Base-by-base conservation (phyloP, 2,888 invertebrate species). In the Heteropelma amictum region DNA sequence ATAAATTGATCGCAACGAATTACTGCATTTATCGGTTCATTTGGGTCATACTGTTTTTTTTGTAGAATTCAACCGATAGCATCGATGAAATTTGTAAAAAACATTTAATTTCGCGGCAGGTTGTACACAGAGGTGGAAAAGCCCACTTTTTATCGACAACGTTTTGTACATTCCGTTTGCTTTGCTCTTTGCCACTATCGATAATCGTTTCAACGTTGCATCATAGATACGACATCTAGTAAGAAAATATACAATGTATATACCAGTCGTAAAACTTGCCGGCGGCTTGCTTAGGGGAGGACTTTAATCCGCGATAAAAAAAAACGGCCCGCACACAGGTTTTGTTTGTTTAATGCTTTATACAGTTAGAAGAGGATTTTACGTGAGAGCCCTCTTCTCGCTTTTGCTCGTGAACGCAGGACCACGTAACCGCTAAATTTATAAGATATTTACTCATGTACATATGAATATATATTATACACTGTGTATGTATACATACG, bases 311-410 rank as follows among this genome's bases (percentile, higher is more conserved):
- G 38, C 60, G 74, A 74, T 68, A 68, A 72, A 70, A 71, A 60
- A 61, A 58, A 51, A 38, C 49, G 65, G 42, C 54, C 54, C 71
- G 42, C 38, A 33, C 67, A 60, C 68, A 71, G 77, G 71, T 77
- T 72, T 75, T 77, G 75, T 77, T 77, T 77, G 72, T 61, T 69
- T 54, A 69, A 71, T 51, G 75, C 68, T 74, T 77, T 77, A n/a
- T n/a, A 77, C 47, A 75, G 72, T 75, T 77, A 69, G 72, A 72
- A 77, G 75, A 72, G 75, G 77, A 75, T 75, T 77, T 60, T 33
- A 49, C 60, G 53, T 58, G 49, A 21, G 64, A 53, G 51, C 40
- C 60, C 51, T 56, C 33, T 28, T 40, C 23, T 33, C 38, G 26
- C 28, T 40, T 28, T 35, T 12, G 38, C 35, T 35, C 26, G 49